Conservation (phyloP, 2,888 invertebrate species). For the Graphium colonna region DNA sequence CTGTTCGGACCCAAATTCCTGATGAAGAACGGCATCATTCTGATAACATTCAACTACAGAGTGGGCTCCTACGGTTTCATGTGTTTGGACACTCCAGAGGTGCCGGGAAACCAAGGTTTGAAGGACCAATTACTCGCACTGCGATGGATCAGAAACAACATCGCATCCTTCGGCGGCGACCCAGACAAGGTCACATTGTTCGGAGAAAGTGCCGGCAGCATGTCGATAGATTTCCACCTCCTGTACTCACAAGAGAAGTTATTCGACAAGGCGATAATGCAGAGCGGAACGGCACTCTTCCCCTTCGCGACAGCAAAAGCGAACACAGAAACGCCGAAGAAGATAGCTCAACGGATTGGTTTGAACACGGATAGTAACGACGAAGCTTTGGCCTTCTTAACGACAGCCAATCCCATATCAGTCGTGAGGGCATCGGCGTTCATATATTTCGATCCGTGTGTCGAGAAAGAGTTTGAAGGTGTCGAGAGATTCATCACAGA, state of each 20-base stretch:
- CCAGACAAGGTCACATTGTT: conserved; percentile 35
- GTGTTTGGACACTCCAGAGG: conserved; percentile 45
- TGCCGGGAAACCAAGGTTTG: conserved; percentile 38
- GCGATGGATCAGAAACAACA: conserved; percentile 38
- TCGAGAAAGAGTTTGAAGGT: conserved; percentile 41
- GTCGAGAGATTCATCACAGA: conserved; percentile 38
- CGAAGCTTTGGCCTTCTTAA: conserved; percentile 34
- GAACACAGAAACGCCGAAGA: conserved; percentile 36
- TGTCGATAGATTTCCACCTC: conserved; percentile 35
- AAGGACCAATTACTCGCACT: conserved; percentile 39
- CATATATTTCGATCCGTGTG: conserved; percentile 38
- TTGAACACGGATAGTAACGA: no score
- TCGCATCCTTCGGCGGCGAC: conserved; percentile 40
- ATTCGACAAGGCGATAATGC: conserved; percentile 47
- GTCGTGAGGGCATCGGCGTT: conserved; percentile 32
- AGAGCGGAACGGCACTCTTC: conserved; percentile 42
- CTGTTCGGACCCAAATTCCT: conserved; percentile 31
- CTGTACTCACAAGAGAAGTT: conserved; percentile 41
- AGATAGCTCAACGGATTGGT: conserved; percentile 31
- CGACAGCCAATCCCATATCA: conserved; percentile 28
- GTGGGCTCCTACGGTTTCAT: conserved; percentile 40
- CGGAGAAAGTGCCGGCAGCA: conserved; percentile 39
- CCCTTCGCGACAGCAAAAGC: conserved; percentile 34
- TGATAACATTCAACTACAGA: conserved; percentile 55
- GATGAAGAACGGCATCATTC: conserved; percentile 32